These are phyloP conservation scores for Heliconius congener DNA, from an alignment of 1,140 invertebrate species.

Conservation along the genomic window DNA sequence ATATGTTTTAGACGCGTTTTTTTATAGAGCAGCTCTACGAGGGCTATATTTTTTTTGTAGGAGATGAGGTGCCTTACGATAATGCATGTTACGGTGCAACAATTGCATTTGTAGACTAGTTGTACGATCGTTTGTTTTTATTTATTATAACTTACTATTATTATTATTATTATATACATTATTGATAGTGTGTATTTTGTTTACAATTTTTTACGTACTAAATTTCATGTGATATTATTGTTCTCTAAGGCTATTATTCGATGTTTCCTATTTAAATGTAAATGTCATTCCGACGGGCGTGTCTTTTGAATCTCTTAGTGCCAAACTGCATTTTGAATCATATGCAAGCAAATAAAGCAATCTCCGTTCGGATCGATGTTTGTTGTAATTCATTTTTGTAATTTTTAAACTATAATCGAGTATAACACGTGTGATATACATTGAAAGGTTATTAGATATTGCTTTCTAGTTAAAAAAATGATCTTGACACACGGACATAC, in stretches of 20 bases:
- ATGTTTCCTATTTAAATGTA: conserved; percentile 58
- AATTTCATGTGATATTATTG: conserved; percentile 79
- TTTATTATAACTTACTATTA: conserved; percentile 55
- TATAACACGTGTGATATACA: no score
- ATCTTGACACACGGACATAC: no score
- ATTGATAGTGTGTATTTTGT: conserved; percentile 76
- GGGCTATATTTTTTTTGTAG: conserved; percentile 25
- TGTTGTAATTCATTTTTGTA: no score
- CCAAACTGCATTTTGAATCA: conserved; percentile 65
- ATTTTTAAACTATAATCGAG: no score
- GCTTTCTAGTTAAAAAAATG: no score
- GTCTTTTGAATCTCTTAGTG: conserved; percentile 69
- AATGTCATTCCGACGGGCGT: conserved; percentile 59
- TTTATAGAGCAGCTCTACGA: conserved; percentile 38
- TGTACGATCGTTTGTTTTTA: conserved; percentile 71
- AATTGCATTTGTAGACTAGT: conserved; percentile 79
- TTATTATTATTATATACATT: conserved; percentile 48
- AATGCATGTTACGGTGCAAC: conserved; percentile 67
- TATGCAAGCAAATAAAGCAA: background rate
- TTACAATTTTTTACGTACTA: conserved; percentile 71
- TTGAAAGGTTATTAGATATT: no score
- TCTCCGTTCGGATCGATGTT: background rate
- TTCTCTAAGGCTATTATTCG: conserved; percentile 65
- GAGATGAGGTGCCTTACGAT: conserved; percentile 68
- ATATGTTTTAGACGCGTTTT: conserved; percentile 70